Percentiles rank a stretch among this genome's conserved stretches.
These are phyloP conservation scores for Drosophila baimaii DNA, from an alignment of 1,140 invertebrate species.

Conservation along the genomic window DNA sequence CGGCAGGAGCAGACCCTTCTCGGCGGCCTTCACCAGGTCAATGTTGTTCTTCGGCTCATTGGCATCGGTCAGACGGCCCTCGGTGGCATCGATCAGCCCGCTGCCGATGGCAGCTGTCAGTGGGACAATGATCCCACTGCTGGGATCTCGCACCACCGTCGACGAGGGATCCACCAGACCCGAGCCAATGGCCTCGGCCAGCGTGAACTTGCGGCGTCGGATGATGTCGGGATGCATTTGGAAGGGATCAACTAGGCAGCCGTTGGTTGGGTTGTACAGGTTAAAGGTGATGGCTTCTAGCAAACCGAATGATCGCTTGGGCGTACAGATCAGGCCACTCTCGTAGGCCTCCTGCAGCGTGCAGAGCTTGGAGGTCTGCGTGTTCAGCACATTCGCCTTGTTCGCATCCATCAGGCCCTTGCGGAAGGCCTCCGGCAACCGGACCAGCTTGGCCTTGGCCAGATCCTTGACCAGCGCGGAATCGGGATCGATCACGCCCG, in stretches of 20 bases:
- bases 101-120: conserved; percentile 91
- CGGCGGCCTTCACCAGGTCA: conserved; percentile 94
- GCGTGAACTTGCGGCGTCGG: conserved; percentile 87
- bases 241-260: conserved; percentile 92
- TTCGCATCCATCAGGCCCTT: conserved; percentile 94
- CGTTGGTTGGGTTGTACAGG: conserved; percentile 92
- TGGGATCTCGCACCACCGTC: conserved; percentile 92
- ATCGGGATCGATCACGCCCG: conserved; percentile 93
- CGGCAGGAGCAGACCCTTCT: conserved; percentile 93
- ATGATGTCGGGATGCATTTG: conserved; percentile 88
- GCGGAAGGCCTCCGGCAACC: conserved; percentile 93
- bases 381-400: conserved; percentile 93
- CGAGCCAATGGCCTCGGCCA: conserved; percentile 90
- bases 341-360: conserved; percentile 90
- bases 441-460: conserved; percentile 91
- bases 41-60: conserved; percentile 88
- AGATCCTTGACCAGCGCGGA: conserved; percentile 95
- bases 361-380: conserved; percentile 91
- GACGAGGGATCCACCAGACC: conserved; percentile 93
- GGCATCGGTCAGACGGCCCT: conserved; percentile 89
- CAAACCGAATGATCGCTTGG: conserved; percentile 90
- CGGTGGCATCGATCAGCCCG: conserved; percentile 90
- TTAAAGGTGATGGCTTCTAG: conserved; percentile 93
- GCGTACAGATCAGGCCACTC: conserved; percentile 90
- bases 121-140: conserved; percentile 89